These are phyloP conservation scores for Haliaeetus leucogaster DNA, from an alignment of 2,113 vertebrate species.

Conservation along the genomic window DNA sequence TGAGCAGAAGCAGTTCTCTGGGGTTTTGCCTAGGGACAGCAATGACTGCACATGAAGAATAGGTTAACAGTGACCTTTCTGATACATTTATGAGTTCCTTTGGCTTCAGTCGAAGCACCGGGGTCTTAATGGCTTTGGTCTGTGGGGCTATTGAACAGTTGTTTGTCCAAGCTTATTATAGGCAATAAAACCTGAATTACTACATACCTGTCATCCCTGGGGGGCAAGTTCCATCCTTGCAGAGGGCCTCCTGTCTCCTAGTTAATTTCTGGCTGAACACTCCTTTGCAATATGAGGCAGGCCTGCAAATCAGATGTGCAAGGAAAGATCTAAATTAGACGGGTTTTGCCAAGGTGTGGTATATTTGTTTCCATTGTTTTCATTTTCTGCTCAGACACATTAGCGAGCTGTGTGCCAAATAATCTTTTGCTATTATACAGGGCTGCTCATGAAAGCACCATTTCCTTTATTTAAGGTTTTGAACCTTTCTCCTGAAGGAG, in stretches of 20 bases:
- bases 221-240: slow-evolving; percentile 25
- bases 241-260: slow-evolving; percentile 1
- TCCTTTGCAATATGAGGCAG: background rate
- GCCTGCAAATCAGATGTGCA: background rate
- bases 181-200: slow-evolving; percentile 65
- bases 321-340: background rate
- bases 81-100: background rate
- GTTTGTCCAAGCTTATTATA: slow-evolving; percentile 53
- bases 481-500: background rate
- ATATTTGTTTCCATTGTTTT: background rate
- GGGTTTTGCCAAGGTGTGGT: background rate
- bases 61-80: background rate
- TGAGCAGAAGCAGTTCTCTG: background rate
- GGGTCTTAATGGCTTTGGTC: slow-evolving; percentile 24
- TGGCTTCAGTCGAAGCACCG: background rate
- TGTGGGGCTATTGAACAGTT: slow-evolving; percentile 24
- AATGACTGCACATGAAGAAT: background rate
- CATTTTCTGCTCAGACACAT: background rate
- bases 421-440: background rate
- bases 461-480: background rate
- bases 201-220: slow-evolving; percentile 42
- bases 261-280: background rate
- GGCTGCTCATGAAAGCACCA: background rate
- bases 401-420: background rate
- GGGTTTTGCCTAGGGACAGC: background rate